These are phyloP conservation scores for Gephyroberyx darwinii DNA, from an alignment of 2,797 vertebrate genomes.

Conservation along the genomic window DNA sequence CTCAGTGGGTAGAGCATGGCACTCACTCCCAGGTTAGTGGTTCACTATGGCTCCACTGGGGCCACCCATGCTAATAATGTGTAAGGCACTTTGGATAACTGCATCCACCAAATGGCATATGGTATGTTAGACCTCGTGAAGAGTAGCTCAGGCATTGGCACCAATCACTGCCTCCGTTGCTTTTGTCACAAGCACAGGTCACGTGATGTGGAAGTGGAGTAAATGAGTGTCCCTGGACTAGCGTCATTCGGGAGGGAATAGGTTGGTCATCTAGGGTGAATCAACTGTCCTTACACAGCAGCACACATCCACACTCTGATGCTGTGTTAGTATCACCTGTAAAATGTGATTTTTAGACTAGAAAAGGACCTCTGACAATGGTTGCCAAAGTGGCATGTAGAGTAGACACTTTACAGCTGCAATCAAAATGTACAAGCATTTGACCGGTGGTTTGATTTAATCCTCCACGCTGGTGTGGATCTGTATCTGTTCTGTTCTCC, in stretches of 20 bases:
- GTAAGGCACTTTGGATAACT: slow-evolving; percentile 14
- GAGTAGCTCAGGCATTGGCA: slow-evolving; percentile 36
- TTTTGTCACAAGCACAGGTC: slow-evolving; percentile 48
- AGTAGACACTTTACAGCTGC: slow-evolving; percentile 7
- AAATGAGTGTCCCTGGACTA: slow-evolving; percentile 14
- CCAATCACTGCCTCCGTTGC: slow-evolving; percentile 34
- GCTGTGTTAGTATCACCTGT: not conserved
- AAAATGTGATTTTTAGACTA: not conserved
- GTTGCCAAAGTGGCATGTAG: not conserved
- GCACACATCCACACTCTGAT: not conserved
- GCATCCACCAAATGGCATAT: slow-evolving; percentile 52
- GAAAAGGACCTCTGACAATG: not conserved
- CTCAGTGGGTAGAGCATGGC: slow-evolving; percentile 1
- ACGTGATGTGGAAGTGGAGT: slow-evolving; percentile 27
- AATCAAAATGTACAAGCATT: slow-evolving; percentile 27
- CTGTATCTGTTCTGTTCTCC: slow-evolving; percentile 32
- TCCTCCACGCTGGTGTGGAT: slow-evolving; percentile 26
- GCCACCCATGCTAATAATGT: slow-evolving; percentile 29
- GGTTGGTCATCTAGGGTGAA: slow-evolving; percentile 2
- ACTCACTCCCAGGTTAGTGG: slow-evolving; percentile 17
- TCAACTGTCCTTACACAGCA: not conserved
- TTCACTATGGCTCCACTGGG: slow-evolving; percentile 13
- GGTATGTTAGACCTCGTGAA: slow-evolving; percentile 45
- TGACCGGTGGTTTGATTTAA: slow-evolving; percentile 44
- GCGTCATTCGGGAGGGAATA: slow-evolving; percentile 1